These are phyloP conservation scores for Hemiscyllium ocellatum DNA, from an alignment of 2,113 vertebrate species.

Conservation along the genomic window DNA sequence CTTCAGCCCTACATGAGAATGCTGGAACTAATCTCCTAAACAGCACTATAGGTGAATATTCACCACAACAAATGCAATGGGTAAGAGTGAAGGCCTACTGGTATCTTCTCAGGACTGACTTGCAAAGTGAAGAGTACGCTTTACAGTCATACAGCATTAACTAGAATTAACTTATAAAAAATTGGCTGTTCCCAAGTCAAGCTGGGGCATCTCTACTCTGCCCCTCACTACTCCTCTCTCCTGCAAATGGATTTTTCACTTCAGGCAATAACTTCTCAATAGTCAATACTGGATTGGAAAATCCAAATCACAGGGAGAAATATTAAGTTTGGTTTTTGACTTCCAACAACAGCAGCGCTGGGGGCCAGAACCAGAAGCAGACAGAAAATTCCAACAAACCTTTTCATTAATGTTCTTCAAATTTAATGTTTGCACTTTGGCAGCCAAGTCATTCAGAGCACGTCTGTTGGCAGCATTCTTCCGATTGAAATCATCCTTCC, in stretches of 20 bases:
- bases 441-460: conserved; percentile 65
- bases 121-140: background rate
- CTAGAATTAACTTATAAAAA: background rate
- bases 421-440: conserved; percentile 56
- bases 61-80: background rate
- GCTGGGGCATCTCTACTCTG: background rate
- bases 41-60: background rate
- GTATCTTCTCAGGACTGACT: background rate
- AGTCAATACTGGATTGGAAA: background rate
- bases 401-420: conserved; percentile 80
- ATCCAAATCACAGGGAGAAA: background rate
- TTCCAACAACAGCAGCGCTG: background rate
- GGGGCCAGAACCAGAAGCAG: background rate
- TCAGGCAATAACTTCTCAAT: background rate
- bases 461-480: conserved; percentile 76
- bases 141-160: background rate
- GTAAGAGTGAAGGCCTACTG: background rate
- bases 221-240: background rate
- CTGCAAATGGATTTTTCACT: background rate
- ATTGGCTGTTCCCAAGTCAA: background rate
- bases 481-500: conserved; percentile 72
- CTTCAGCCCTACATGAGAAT: background rate
- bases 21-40: background rate
- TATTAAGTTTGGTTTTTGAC: background rate
- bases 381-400: conserved; percentile 49